Conservation (phyloP, 2,113 vertebrate species). For the Bufo bufo region DNA sequence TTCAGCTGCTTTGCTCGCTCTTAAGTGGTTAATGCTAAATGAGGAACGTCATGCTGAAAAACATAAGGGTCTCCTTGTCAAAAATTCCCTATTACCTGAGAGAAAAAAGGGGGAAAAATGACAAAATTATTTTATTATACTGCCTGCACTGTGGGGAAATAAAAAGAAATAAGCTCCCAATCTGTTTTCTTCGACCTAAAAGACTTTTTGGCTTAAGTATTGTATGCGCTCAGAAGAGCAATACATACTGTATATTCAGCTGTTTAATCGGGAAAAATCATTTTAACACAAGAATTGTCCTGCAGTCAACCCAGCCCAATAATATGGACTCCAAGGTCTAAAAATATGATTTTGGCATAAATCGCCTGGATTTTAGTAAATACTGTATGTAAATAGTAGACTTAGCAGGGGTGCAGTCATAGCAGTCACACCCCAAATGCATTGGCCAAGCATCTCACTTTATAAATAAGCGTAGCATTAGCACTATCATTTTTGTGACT, state of each 20-base stretch:
- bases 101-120: background rate
- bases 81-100: rapidly evolving
- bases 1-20: constrained; percentile 30
- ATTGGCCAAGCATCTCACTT: too few species aligned
- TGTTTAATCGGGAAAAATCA: background rate
- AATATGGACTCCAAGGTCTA: background rate
- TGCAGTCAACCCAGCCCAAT: background rate
- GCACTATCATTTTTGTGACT: too few species aligned
- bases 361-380: background rate
- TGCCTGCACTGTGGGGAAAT: constrained; percentile 7
- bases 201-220: constrained; percentile 27
- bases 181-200: constrained; percentile 41
- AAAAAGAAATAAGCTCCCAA: constrained; percentile 44
- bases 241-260: background rate
- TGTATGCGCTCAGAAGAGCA: constrained; percentile 12
- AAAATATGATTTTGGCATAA: background rate
- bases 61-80: constrained; percentile 35
- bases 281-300: background rate
- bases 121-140: constrained; percentile 22
- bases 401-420: too few species aligned
- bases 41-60: background rate
- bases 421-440: too few species aligned
- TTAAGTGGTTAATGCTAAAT: background rate
- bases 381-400: too few species aligned
- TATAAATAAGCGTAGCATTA: too few species aligned